phyloP scores from a whole-genome alignment of 37 sponge, comb jelly and placozoan genomes.

The Ephydatia muelleri region DNA sequence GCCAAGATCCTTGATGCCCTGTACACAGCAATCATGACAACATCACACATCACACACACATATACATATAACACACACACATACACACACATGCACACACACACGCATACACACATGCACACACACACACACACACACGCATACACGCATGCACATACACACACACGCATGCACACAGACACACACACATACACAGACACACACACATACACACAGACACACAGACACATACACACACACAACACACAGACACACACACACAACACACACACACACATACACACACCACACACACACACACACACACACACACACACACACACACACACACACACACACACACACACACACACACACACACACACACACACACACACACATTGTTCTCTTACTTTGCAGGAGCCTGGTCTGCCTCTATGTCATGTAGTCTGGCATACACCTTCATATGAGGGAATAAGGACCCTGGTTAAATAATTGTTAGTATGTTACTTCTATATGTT shows the following conservation, averaged over 20 bases:
- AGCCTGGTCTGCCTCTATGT: conserved; percentile 89
- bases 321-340: not conserved
- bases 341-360: no score
- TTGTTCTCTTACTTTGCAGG: conserved; percentile 52
- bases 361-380: not conserved
- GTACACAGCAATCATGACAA: not conserved
- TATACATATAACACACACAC: not conserved
- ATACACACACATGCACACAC: not conserved
- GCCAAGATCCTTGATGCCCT: conserved; percentile 68
- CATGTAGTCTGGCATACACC: conserved; percentile 76
- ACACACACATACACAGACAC: no score
- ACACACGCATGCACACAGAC: no score
- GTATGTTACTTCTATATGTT: no score
- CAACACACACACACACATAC: no score
- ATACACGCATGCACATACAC: not conserved
- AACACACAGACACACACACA: no score
- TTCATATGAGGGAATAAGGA: not conserved
- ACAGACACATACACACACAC: no score
- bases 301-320: not conserved
- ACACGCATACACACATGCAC: not conserved
- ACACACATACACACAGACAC: no score
- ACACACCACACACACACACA: not conserved
- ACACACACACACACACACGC: not conserved
- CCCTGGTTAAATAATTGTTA: no score
- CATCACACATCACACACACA: not conserved